A percentile compares a stretch with the other conserved stretches of the same genome.
phyloP scores from a whole-genome alignment of 2,113 vertebrate species.

The Corythaeola cristata region DNA sequence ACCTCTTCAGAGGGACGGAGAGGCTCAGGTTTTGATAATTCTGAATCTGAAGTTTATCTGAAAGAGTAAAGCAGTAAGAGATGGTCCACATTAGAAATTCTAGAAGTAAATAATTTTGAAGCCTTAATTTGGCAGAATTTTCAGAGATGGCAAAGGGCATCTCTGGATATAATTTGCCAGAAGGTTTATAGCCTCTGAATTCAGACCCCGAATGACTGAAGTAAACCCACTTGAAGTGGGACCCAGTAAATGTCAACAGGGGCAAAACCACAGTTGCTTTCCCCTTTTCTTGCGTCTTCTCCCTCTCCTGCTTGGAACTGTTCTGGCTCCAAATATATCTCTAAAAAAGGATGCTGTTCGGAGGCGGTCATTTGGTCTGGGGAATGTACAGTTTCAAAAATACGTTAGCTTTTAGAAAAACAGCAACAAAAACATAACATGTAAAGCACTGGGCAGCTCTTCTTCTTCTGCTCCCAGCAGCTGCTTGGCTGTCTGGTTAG shows the following conservation, averaged over 20 bases:
- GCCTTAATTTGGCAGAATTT: not conserved
- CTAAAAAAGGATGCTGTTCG: not conserved
- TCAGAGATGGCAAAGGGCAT: not conserved
- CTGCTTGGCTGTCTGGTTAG: not conserved
- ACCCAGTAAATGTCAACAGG: not conserved
- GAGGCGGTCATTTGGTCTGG: not conserved
- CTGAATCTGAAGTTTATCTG: not conserved
- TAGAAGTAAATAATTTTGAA: not conserved
- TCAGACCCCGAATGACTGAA: not conserved
- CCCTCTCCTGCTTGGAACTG: not conserved
- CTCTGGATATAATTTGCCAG: too few relatives aligned
- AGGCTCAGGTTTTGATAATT: not conserved
- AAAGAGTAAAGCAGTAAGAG: not conserved
- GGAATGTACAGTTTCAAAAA: not conserved
- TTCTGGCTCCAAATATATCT: not conserved
- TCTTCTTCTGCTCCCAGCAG: not conserved
- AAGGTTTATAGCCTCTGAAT: not conserved
- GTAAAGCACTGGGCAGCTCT: not conserved
- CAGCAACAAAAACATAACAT: not conserved
- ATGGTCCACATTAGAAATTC: not conserved
- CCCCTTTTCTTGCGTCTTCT: not conserved
- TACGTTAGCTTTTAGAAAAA: not conserved
- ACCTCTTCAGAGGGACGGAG: not conserved
- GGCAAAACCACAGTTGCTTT: not conserved
- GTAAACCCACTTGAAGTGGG: not conserved